Conservation (phyloP, 2,113 vertebrate species). For the Larimichthys polyactis region DNA sequence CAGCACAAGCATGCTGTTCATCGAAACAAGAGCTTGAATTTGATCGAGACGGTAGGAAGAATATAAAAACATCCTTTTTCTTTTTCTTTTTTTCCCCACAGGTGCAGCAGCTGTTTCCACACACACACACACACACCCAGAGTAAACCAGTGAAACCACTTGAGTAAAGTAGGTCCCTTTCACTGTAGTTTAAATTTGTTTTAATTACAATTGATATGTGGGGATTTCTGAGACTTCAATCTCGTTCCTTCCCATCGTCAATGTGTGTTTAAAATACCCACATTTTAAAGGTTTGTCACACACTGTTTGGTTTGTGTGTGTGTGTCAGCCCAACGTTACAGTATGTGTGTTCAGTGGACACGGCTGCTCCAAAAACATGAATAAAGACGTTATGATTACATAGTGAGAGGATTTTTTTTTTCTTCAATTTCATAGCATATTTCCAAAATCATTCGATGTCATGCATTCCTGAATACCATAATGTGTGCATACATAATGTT, state of each 20-base stretch:
- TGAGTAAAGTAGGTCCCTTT: conserved; percentile 8
- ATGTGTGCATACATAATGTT: conserved; percentile 62
- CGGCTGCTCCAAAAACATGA: conserved; percentile 46
- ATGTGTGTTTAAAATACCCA: neutral
- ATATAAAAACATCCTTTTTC: conserved; percentile 42
- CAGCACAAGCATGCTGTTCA: conserved; percentile 80
- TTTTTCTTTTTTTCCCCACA: conserved; percentile 19
- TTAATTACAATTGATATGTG: neutral
- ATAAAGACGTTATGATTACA: conserved; percentile 64
- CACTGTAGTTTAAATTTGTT: neutral
- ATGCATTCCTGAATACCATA: conserved; percentile 79
- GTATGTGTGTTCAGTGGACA: conserved; percentile 36
- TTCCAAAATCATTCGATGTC: conserved; percentile 77
- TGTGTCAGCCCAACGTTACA: neutral
- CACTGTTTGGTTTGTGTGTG: conserved; percentile 6
- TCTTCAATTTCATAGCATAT: conserved; percentile 70
- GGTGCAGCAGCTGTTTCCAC: conserved; percentile 33
- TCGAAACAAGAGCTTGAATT: conserved; percentile 78
- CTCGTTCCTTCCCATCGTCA: neutral
- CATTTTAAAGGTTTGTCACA: conserved; percentile 2
- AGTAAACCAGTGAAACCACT: conserved; percentile 9
- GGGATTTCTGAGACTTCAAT: neutral
- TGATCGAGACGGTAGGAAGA: conserved; percentile 74
- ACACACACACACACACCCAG: conserved; percentile 3
- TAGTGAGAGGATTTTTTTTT: conserved; percentile 53